A percentile compares a stretch with the other conserved stretches of the same genome.
phyloP scores from a whole-genome alignment of 2,888 invertebrate species.

The Philonicus albiceps region DNA sequence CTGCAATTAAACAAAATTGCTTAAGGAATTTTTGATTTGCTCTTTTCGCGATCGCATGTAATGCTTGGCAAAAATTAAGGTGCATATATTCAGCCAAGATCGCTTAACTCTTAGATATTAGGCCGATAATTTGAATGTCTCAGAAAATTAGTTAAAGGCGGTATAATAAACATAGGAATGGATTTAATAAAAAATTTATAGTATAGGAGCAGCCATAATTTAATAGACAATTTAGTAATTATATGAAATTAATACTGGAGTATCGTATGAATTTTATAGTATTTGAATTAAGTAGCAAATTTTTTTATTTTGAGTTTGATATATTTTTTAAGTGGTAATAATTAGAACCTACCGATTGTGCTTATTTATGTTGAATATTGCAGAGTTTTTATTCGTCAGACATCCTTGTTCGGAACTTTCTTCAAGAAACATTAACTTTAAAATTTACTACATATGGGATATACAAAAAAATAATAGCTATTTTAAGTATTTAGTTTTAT shows the following conservation, averaged over 20 bases:
- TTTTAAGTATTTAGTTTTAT: too few species aligned
- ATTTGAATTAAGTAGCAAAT: not conserved
- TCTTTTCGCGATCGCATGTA: slow-evolving; percentile 10
- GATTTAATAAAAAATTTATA: not conserved
- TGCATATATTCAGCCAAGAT: not conserved
- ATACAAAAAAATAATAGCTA: too few species aligned
- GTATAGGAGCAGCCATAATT: not conserved
- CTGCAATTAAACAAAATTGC: not conserved
- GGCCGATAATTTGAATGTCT: not conserved
- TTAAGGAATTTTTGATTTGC: not conserved
- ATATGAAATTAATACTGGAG: not conserved
- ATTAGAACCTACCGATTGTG: too few species aligned
- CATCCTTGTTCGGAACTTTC: not conserved
- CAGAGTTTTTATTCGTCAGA: too few species aligned
- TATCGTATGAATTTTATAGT: not conserved
- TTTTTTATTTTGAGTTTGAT: not conserved
- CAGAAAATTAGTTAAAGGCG: not conserved
- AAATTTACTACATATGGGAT: not conserved
- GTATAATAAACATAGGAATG: too few species aligned
- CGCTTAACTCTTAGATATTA: not conserved
- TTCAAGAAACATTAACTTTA: not conserved
- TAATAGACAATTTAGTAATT: not conserved
- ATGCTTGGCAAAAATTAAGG: not conserved
- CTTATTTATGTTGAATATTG: too few species aligned
- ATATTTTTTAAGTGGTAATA: too few species aligned